Evolutionary conservation across 2,113 vertebrate genomes (phyloP), one percentile per base, ranked within the genome.

Genomic region (Chaenogobius annularis): DNA sequence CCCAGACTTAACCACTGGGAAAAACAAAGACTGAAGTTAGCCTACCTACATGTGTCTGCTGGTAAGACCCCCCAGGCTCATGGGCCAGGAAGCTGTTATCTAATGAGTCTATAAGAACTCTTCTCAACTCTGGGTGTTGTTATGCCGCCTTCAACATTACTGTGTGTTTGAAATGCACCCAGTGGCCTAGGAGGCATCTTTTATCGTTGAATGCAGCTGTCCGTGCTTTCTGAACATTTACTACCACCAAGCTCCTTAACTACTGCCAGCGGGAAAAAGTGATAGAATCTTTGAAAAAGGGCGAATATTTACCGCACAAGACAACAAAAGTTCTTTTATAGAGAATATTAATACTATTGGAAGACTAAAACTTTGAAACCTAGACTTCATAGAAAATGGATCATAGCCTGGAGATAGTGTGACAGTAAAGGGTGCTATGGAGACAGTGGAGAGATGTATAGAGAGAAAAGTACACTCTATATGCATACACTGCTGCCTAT

Each of bases 181-280:
- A 86, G 82, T 82, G 78, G 89, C 87, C 80, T 81, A 87, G 85
- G 77, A 87, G 90, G 84, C 85, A 87, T 90, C 80, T 89, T 91
- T 91, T 90, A 92, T 93, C 83, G 68, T 89, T 83, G 86, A 81
- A 82, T 90, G 91, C 91, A 91, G 88, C 90, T 92, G 90, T 88
- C 87, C 86, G 68, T 87, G 87, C 83, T 90, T 90, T 87, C 78
- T 83, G 87, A 92, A 82, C 88, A 89, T 84, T 90, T 80, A 83
- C 87, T 80, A 86, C 73, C 64, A 91, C 73, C 83, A 74, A 87
- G 80, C 77, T 75, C 84, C 70, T 78, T 75, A 69, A 80, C 75
- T 77, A 68, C 83, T 74, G 87, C 88, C 84, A 78, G 73, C 10
- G 46, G 87, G 79, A 83, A 67, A 82, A 84, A 35, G 73, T 73